A percentile compares a stretch with the other conserved stretches of the same genome.
These are phyloP conservation scores for Imbricaverruca yamaguchii DNA, from an alignment of 2,888 invertebrate species.

Conservation along the genomic window DNA sequence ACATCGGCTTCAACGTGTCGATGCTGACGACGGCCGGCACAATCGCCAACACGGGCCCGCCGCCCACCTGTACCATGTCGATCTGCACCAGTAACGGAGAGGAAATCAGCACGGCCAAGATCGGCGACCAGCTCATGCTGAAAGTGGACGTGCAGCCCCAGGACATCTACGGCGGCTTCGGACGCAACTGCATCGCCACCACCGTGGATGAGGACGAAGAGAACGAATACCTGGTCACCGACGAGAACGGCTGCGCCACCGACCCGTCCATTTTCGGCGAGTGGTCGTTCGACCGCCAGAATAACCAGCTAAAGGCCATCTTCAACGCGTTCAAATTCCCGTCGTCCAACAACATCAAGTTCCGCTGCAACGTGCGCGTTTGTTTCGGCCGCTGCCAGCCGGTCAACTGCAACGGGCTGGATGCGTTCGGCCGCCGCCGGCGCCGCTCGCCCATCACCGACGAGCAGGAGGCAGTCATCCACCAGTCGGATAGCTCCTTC, in stretches of 20 bases:
- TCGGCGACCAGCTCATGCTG: conserved; percentile 78
- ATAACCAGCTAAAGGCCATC: conserved; percentile 73
- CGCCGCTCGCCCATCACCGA: conserved; percentile 41
- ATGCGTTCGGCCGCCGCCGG: conserved; percentile 77
- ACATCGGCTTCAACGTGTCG: conserved; percentile 86
- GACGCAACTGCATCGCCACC: conserved; percentile 84
- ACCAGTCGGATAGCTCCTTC: conserved; percentile 52
- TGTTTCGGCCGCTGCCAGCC: conserved; percentile 94
- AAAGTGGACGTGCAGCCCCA: conserved; percentile 74
- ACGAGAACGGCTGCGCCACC: conserved; percentile 87
- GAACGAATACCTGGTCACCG: conserved; percentile 85
- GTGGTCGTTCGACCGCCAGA: conserved; percentile 81
- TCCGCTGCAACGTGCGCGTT: conserved; percentile 91
- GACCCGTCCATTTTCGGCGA: conserved; percentile 88
- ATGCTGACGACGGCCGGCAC: conserved; percentile 93
- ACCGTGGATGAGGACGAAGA: conserved; percentile 72
- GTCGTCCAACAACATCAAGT: conserved; percentile 83
- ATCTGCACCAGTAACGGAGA: conserved; percentile 79
- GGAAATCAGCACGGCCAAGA: conserved; percentile 83
- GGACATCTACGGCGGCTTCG: conserved; percentile 88
- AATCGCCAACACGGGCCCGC: conserved; percentile 89
- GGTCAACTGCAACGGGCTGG: conserved; percentile 83
- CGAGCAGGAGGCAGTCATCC: conserved; percentile 44
- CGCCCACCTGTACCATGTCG: conserved; percentile 84
- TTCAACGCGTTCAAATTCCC: conserved; percentile 95